These are phyloP conservation scores for Ypsolopha scabrella DNA, from an alignment of 2,888 invertebrate genomes.

Conservation along the genomic window DNA sequence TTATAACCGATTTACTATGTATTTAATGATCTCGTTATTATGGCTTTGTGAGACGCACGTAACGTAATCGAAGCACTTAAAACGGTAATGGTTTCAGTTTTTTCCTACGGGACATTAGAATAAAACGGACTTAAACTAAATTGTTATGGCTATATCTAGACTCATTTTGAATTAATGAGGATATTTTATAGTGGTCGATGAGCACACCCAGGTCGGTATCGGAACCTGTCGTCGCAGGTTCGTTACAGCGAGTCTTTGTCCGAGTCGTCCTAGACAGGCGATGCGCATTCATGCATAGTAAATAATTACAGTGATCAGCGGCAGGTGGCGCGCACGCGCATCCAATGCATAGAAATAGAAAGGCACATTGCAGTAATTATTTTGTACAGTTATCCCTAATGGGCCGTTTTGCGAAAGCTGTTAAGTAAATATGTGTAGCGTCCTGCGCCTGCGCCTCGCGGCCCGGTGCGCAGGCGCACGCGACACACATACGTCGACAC, in stretches of 20 bases:
- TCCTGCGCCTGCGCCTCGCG: slow-evolving; percentile 57
- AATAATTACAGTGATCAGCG: slow-evolving; percentile 66
- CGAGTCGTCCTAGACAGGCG: slow-evolving; percentile 49
- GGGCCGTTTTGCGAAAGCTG: slow-evolving; percentile 68
- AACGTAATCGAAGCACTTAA: not conserved
- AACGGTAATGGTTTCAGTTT: not conserved
- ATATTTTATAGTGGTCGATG: slow-evolving; percentile 42
- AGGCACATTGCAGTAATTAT: slow-evolving; percentile 68
- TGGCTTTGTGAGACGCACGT: not conserved
- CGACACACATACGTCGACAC: slow-evolving; percentile 16
- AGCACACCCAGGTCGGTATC: slow-evolving; percentile 53
- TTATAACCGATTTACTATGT: not conserved
- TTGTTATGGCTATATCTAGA: slow-evolving; percentile 26
- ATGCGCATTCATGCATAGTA: slow-evolving; percentile 67
- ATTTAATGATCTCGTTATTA: not conserved
- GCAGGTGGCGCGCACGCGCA: slow-evolving; percentile 63
- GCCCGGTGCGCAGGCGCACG: slow-evolving; percentile 34
- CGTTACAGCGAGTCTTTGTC: slow-evolving; percentile 36
- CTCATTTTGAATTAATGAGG: slow-evolving; percentile 48
- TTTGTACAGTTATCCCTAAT: slow-evolving; percentile 69
- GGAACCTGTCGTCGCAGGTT: slow-evolving; percentile 41
- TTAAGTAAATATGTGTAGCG: slow-evolving; percentile 65
- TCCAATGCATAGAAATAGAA: slow-evolving; percentile 59
- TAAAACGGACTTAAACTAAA: slow-evolving; percentile 14
- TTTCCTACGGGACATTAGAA: not conserved